A percentile compares a stretch with the other conserved stretches of the same genome.
These are phyloP conservation scores for Lamellibrachia luymesi DNA, from an alignment of 1,140 invertebrate species.

Conservation along the genomic window DNA sequence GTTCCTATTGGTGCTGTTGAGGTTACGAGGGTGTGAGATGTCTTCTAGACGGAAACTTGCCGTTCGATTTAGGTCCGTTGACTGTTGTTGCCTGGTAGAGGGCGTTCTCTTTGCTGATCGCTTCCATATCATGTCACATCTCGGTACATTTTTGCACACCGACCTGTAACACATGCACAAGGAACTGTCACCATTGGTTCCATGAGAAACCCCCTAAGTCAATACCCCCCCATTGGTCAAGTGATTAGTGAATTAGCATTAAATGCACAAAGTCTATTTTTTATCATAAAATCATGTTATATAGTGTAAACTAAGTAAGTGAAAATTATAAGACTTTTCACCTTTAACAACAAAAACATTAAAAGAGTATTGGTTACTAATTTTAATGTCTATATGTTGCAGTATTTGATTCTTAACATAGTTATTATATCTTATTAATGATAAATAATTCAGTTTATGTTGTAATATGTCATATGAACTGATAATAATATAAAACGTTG, in stretches of 20 bases:
- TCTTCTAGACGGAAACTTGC: neutral
- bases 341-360: neutral
- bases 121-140: neutral
- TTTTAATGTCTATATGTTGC: neutral
- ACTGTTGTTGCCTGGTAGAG: neutral
- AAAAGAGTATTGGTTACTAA: neutral
- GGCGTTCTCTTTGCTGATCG: neutral
- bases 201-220: neutral
- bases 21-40: neutral
- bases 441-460: too few species aligned
- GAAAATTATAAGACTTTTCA: too few species aligned
- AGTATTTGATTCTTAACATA: neutral
- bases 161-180: neutral
- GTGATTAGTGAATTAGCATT: too few species aligned
- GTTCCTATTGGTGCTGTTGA: neutral
- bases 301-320: too few species aligned
- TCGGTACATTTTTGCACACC: neutral
- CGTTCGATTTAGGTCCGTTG: neutral
- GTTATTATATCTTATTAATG: too few species aligned
- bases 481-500: neutral
- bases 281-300: too few species aligned
- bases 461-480: neutral
- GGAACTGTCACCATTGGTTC: neutral
- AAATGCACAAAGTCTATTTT: too few species aligned
- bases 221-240: too few species aligned